phyloP scores from a whole-genome alignment of 1,140 invertebrate genomes.

The Acromyrmex heyeri region DNA sequence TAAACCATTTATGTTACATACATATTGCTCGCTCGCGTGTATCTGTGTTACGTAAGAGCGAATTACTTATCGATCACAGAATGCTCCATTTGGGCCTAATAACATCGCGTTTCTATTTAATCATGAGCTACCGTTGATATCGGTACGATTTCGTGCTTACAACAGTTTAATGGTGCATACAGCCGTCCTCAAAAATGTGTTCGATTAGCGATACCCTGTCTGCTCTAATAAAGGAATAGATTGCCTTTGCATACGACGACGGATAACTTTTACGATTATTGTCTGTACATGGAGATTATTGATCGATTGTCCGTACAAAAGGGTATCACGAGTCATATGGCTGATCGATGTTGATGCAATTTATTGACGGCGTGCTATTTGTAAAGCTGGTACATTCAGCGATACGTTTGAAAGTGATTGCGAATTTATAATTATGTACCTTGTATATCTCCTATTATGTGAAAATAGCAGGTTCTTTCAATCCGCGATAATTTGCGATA shows the following conservation, averaged over 20 bases:
- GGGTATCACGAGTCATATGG: conserved; percentile 2
- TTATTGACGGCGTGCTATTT: conserved; percentile 8
- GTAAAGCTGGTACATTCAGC: background rate
- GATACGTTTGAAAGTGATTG: background rate
- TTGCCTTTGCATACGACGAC: background rate
- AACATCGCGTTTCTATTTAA: conserved; percentile 49
- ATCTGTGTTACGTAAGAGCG: conserved; percentile 36
- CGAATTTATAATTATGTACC: conserved; percentile 41
- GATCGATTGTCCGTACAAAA: conserved; percentile 28
- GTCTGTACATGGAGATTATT: conserved; percentile 41
- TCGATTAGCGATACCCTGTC: conserved; percentile 25
- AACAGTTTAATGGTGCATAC: conserved; percentile 17
- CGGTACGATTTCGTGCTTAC: conserved; percentile 38
- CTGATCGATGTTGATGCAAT: conserved; percentile 11
- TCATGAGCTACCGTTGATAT: conserved; percentile 25
- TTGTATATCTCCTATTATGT: background rate
- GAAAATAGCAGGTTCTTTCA: conserved; percentile 8
- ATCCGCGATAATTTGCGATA: conserved; percentile 6
- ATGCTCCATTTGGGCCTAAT: conserved; percentile 44
- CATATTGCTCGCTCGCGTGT: conserved; percentile 45
- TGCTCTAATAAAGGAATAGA: conserved; percentile 44
- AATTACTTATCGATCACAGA: conserved; percentile 45
- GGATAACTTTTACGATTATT: conserved; percentile 47
- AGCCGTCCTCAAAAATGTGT: background rate
- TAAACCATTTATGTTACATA: conserved; percentile 26